Base-by-base conservation (phyloP, 53 echinoderm and acorn worm species). In the Zoroaster sp. region DNA sequence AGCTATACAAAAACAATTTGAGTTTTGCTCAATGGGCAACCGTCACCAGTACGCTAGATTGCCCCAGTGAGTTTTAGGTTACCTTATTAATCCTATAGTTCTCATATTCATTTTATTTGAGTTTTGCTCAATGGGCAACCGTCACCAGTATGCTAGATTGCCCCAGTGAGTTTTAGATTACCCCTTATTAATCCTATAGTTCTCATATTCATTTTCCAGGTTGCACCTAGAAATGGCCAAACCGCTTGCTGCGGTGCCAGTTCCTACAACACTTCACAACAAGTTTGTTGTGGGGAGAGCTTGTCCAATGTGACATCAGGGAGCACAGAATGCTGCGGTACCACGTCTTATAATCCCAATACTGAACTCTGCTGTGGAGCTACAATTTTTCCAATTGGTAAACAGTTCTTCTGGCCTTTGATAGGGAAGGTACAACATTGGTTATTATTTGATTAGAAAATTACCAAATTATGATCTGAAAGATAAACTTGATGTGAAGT, bases 361-460 rank as follows among this genome's bases (percentile, higher is more conserved):
- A 85, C 25, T 42, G 68, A 82, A 36, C 70, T 66, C 55, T 93
- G 94, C 33, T 90, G 90, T 49, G 36, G 63, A 11, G 88, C 52
- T 10, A 69, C 38, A 11, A 65, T 91, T 13, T 72, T 70, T 40
- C 78, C 72, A 2, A 20, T 88, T 43, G 94, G 94, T 93, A 83
- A 63, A 28, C 39, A 89, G 44, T 13, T 32, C 17, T 65, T 66
- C 7, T 35, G 7, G 0, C 10, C 15, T 3, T 12, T 46, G 49
- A 30, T 35, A 18, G 42, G n/a, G n/a, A n/a, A n/a, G n/a, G n/a
- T n/a, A n/a, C n/a, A n/a, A n/a, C n/a, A n/a, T n/a, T n/a, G n/a
- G n/a, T n/a, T n/a, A n/a, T n/a, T n/a, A n/a, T n/a, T n/a, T n/a
- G n/a, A n/a, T n/a, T n/a, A n/a, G n/a, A n/a, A n/a, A n/a, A n/a